Percentiles rank a stretch among this genome's conserved stretches.
phyloP scores from a whole-genome alignment of 2,888 invertebrate species.

The Pecten maximus region DNA sequence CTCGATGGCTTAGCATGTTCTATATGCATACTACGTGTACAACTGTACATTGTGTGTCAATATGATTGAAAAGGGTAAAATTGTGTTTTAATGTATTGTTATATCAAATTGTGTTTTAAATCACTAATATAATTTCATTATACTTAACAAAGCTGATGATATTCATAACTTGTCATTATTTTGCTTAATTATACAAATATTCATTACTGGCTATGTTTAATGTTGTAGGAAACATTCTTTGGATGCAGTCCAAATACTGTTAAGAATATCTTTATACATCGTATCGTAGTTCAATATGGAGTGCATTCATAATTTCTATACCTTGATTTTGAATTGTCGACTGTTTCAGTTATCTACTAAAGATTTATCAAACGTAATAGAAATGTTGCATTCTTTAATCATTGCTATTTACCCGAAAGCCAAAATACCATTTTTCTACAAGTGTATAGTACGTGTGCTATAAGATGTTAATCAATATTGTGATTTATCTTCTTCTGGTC shows the following conservation, averaged over 20 bases:
- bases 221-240: not conserved
- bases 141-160: too few species aligned
- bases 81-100: not conserved
- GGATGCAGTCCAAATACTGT: not conserved
- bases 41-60: not conserved
- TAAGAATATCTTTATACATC: not conserved
- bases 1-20: not conserved
- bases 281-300: not conserved
- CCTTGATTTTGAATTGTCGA: not conserved
- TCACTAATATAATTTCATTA: not conserved
- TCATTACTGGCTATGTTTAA: not conserved
- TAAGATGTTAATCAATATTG: too few species aligned
- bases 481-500: too few species aligned
- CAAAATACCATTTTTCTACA: too few species aligned
- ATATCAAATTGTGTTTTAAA: not conserved
- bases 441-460: too few species aligned
- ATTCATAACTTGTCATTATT: not conserved
- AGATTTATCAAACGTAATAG: not conserved
- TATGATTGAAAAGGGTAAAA: not conserved
- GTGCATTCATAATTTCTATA: not conserved
- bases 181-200: not conserved
- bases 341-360: not conserved
- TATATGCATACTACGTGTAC: not conserved
- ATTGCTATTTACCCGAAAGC: too few species aligned
- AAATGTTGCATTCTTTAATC: not conserved